Conservation (phyloP, 2,797 vertebrate species). For the Chaunax sp. region DNA sequence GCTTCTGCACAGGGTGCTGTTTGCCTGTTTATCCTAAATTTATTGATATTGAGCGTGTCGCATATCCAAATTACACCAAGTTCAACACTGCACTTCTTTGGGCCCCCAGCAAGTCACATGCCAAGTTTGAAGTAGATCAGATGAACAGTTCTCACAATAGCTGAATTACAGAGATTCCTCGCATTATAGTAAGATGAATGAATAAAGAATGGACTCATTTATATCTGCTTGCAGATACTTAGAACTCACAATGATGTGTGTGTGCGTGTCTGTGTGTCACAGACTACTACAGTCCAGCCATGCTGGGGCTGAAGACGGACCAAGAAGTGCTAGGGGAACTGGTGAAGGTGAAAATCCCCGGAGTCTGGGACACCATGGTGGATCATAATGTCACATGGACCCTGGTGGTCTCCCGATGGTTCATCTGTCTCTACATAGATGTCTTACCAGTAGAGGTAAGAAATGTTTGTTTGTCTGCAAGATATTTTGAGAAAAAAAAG, state of each 20-base stretch:
- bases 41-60: no score
- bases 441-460: slow-evolving; percentile 93
- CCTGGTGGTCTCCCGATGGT: slow-evolving; percentile 95
- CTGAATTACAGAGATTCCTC: no score
- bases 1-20: no score
- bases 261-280: slow-evolving; percentile 6
- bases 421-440: slow-evolving; percentile 97
- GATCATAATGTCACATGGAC: slow-evolving; percentile 92
- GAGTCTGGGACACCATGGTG: slow-evolving; percentile 89
- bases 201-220: no score
- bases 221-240: background rate
- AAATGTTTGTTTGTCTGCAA: background rate
- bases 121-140: no score
- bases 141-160: no score
- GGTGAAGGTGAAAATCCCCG: slow-evolving; percentile 89
- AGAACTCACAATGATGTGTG: background rate
- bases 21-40: no score
- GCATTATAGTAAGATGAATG: no score
- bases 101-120: no score
- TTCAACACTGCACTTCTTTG: no score
- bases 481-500: no score
- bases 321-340: slow-evolving; percentile 96
- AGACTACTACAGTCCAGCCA: slow-evolving; percentile 95
- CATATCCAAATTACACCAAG: no score
- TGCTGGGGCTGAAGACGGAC: slow-evolving; percentile 94